Evolutionary conservation across 2,888 invertebrate species (phyloP), one percentile per base, ranked within the genome.

Genomic region (Parnassius smintheus): DNA sequence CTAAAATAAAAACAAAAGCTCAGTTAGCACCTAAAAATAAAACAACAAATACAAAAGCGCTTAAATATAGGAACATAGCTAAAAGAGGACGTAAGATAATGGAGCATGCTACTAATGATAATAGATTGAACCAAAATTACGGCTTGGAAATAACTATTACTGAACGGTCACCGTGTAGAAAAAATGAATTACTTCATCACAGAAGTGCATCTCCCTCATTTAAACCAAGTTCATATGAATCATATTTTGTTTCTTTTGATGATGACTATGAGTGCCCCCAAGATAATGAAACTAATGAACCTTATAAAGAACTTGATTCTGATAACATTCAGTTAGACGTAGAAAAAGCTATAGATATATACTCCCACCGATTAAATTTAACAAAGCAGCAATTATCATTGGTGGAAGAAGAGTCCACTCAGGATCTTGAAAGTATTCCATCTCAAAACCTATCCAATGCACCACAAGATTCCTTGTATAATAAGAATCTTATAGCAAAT

Each of bases 1-100:
- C 89, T 48, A 92, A 92, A 77, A 92, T 92, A 53, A 92, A 92
- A 74, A 88, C 87, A n/a, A 91, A 84, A 77, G 92, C 92, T 2
- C 91, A 92, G 74, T 73, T 78, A 1, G 76, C 79, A 9, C 74
- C 82, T 7, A 90, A 85, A 72, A 78, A 73, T 18, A 87, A 86
- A 74, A 77, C 73, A 61, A 71, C 71, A 2, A 83, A 81, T 68
- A 68, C 78, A 8, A 89, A 85, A 68, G 77, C 79, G 58, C 66
- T 84, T 2, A 90, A 88, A 66, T 89, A 85, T 62, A 81, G 84
- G 64, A 88, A 82, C 65, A 81, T 84, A 65, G 76, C 82, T 13
- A 87, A 77, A 65, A 86, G 83, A 67, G 76, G 78, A 8, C 74
- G 81, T 2, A 87, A 83, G 72, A 67, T 72, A 65, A 82, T 85